Conservation (phyloP, 2,797 vertebrate genomes). For the Phalanger gymnotis region DNA sequence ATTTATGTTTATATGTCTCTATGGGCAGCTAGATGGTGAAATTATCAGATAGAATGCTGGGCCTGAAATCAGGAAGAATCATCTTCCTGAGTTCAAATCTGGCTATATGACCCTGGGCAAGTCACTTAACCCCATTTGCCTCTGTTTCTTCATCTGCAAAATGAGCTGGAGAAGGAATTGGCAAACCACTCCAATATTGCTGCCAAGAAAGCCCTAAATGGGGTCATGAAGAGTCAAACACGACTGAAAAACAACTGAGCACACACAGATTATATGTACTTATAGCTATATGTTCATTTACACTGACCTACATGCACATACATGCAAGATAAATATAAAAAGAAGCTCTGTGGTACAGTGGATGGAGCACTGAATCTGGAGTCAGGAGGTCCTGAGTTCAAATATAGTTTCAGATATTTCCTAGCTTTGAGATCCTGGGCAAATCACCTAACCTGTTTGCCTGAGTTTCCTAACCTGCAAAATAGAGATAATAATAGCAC, state of each 20-base stretch:
- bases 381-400: not conserved
- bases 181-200: not conserved
- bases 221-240: not conserved
- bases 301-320: not conserved
- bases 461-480: not conserved
- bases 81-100: not conserved
- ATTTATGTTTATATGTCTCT: not conserved
- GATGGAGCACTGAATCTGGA: not conserved
- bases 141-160: not conserved
- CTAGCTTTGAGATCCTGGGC: not conserved
- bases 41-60: not conserved
- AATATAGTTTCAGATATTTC: not conserved
- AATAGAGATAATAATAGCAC: not conserved
- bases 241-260: not conserved
- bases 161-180: not conserved
- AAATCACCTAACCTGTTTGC: not conserved
- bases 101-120: not conserved
- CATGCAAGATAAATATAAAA: not conserved
- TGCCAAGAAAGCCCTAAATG: not conserved
- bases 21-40: not conserved
- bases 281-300: not conserved
- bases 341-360: not conserved
- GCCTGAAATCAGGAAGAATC: not conserved
- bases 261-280: not conserved
- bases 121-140: not conserved